Evolutionary conservation across 2,113 vertebrate species (phyloP), one percentile per base, ranked within the genome.

Genomic region (Dipodomys stephensi): DNA sequence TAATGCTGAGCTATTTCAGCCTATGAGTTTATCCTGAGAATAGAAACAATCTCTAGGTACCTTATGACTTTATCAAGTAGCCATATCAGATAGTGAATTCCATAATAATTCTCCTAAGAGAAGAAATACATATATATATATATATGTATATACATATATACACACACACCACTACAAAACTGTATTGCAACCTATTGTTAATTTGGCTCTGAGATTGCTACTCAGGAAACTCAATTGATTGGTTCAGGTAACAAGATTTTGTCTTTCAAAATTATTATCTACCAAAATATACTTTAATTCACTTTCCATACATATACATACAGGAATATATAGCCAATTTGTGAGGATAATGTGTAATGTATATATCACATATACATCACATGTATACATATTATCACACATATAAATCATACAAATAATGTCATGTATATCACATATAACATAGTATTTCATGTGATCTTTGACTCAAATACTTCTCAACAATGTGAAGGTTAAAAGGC

Each of bases 391-490:
- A 18, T 57, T 57, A 16, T 57, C 53, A 57, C 12, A 57, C 53
- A 18, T 57, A 57, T 57, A 13, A 57, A 15, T 57, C 53, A 57
- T 57, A 57, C 15, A 57, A 57, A 57, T 57, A 2, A 57, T 57
- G 11, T 57, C 16, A 57, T 57, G 18, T 57, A 57, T 57, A 57
- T 57, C 49, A 49, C 8, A 18, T 57, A 57, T 57, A 18, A 57
- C 53, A 57, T 16, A 57, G 4, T 49, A 57, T 15, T 57, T 16
- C 82, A 12, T 62, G 9, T 74, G 78, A 71, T 1, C 32, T 85
- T 85, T 94, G 10, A n/a, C 87, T 6, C 44, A 27, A 96, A 35
- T 28, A 93, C 7, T 88, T 93, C 4, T 28, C 12, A 73, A 32
- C 6, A 30, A 53, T 62, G 0, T 67, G 35, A 44, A 83, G 2